These are phyloP conservation scores for Leucophenga montana DNA, from an alignment of 2,888 invertebrate species.

Conservation along the genomic window DNA sequence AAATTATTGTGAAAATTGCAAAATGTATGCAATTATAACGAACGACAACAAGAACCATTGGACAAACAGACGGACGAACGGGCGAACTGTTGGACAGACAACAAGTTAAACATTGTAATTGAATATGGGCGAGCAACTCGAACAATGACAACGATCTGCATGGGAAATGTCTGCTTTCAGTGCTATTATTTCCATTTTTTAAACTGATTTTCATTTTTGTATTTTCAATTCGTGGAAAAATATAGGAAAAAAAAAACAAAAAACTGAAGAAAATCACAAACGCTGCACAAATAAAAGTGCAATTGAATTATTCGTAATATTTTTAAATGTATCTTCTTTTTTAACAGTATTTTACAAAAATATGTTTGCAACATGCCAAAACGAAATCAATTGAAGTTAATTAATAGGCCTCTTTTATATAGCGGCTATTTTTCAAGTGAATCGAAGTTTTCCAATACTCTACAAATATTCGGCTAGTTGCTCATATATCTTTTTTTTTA, in stretches of 20 bases:
- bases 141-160: constrained; percentile 15
- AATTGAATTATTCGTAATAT: no score
- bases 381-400: constrained; percentile 11
- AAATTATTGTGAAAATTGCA: no score
- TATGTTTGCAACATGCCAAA: neutral
- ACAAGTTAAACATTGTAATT: constrained; percentile 12
- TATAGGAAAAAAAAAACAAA: neutral
- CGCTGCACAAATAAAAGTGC: neutral
- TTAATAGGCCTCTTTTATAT: no score
- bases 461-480: no score
- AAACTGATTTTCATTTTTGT: neutral
- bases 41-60: neutral
- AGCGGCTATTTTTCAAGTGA: no score
- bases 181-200: neutral
- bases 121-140: constrained; percentile 17
- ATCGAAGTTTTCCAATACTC: no score
- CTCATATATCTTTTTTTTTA: no score
- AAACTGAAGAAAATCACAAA: neutral
- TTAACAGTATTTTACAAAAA: neutral
- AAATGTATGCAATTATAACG: no score
- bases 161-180: constrained; percentile 14
- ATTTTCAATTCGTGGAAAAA: constrained; percentile 6
- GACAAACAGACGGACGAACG: neutral
- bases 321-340: no score
- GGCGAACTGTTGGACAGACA: neutral